Evolutionary conservation across 2,113 vertebrate genomes (phyloP).

Genomic region (Pipra filicauda): DNA sequence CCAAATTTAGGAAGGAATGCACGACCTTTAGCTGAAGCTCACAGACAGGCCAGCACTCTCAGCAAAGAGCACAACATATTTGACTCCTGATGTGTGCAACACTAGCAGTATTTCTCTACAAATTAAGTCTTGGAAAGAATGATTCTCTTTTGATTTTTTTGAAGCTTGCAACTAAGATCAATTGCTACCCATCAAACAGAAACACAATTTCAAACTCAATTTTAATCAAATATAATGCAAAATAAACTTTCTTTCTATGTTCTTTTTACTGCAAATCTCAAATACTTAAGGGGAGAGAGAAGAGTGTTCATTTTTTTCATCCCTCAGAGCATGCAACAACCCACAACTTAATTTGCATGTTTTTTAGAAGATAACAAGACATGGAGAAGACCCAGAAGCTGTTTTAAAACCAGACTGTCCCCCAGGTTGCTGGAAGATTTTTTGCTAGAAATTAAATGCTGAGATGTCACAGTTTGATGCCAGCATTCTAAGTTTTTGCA

Average conservation of each 20-base stretch:
- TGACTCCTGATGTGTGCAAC: not conserved
- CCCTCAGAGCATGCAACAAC: not conserved
- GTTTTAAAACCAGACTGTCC: not conserved
- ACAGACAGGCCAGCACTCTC: conserved; percentile 28
- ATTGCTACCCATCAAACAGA: not conserved
- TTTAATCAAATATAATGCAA: not conserved
- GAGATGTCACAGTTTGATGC: not conserved
- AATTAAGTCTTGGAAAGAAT: not conserved
- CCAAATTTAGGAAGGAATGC: conserved; percentile 87
- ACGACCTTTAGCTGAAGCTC: conserved; percentile 78
- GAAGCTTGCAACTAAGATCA: not conserved
- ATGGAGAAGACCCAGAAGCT: not conserved
- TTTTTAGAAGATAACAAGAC: not conserved
- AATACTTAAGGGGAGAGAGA: not conserved
- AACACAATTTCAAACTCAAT: not conserved
- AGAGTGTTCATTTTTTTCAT: not conserved
- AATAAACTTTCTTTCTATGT: not conserved
- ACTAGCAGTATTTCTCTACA: not conserved
- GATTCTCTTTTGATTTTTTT: not conserved
- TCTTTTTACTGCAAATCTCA: not conserved
- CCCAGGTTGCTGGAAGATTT: not conserved
- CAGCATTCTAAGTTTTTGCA: not conserved
- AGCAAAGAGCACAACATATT: conserved; percentile 26
- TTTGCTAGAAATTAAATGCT: not conserved
- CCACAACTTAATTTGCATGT: not conserved